Base-by-base conservation (phyloP, 1,140 invertebrate genomes). In the Calliopsis andreniformis region DNA sequence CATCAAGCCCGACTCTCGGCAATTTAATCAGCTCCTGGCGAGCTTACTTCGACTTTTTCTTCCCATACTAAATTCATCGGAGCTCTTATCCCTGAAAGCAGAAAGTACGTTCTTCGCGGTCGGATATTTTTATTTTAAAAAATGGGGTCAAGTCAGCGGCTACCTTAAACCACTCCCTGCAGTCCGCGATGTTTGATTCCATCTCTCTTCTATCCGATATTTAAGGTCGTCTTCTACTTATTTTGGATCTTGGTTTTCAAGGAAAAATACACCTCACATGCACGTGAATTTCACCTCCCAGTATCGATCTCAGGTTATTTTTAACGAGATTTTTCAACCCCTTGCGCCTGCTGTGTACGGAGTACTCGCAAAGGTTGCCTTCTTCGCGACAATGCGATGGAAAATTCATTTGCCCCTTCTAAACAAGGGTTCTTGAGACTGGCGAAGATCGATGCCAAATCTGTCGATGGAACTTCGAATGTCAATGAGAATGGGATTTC, bases 311-410 rank as follows among this genome's bases (percentile, higher is more conserved):
- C 23, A 2, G 30, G 55, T 42, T 76, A 76, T 76, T 76, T 76
- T 76, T 76, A 76, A 76, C 73, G 20, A n/a, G 55, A 76, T 76
- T 69, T 69, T 76, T 42, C 55, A 69, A 68, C 42, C 43, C 64
- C 55, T 39, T 59, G 18, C 8, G 45, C 14, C 30, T 16, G 23
- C 43, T 30, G 49, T 45, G 32, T 23, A 42, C 47, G 28, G n/a
- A 3, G 7, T 3, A 4, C 35, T 30, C 71, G 1, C n/a, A 28
- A 39, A 58, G 49, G 20, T 51, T 47, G 16, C 43, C 43, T 5
- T 14, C 3, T 30, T 23, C 35, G 10, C 6, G 16, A 1, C 43
- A 20, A 20, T 20, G 10, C 28, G 14, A 63, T 32, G n/a, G 28
- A 10, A 20, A 69, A 45, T 59, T 58, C 28, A 49, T 51, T 49